Evolutionary conservation across 1,140 invertebrate species (phyloP).

Genomic region (Drosophila sulfurigaster): DNA sequence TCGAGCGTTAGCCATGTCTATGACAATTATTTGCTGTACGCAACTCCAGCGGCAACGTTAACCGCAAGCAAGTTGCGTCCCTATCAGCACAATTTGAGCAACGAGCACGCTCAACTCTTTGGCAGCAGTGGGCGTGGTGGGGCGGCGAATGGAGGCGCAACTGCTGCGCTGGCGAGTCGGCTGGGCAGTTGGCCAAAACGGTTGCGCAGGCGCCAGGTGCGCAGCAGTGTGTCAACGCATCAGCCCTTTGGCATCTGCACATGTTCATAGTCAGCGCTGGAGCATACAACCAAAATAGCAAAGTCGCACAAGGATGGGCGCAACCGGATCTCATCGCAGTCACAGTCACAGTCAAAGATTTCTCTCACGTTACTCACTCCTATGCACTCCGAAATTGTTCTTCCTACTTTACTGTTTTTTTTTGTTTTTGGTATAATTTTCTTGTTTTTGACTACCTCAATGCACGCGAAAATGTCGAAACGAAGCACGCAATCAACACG

Average conservation of each 20-base stretch:
- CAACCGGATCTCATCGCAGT: conserved; percentile 63
- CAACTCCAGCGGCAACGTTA: conserved; percentile 54
- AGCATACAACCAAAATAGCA: conserved; percentile 35
- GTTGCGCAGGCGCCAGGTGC: conserved; percentile 70
- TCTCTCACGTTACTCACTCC: conserved; percentile 39
- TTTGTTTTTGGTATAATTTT: conserved; percentile 10
- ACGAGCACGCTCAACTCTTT: conserved; percentile 75
- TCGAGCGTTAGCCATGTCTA: conserved; percentile 82
- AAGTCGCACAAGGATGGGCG: conserved; percentile 48
- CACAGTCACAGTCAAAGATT: conserved; percentile 34
- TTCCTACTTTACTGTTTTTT: conserved; percentile 29
- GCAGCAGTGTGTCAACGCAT: conserved; percentile 79
- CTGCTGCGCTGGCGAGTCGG: conserved; percentile 20
- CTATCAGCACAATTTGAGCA: conserved; percentile 73
- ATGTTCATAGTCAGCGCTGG: conserved; percentile 84
- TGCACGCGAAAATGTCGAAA: conserved; percentile 26
- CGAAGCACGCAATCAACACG: conserved; percentile 45
- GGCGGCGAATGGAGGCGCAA: neutral
- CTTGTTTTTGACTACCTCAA: conserved; percentile 45
- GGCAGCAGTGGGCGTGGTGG: conserved; percentile 41
- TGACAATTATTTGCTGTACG: conserved; percentile 78
- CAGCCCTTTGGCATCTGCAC: conserved; percentile 83
- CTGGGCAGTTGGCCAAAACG: conserved; percentile 64
- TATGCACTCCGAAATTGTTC: conserved; percentile 30
- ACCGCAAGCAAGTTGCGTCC: conserved; percentile 53